Base-by-base conservation (phyloP, 2,113 vertebrate species). In the Grallaria varia region DNA sequence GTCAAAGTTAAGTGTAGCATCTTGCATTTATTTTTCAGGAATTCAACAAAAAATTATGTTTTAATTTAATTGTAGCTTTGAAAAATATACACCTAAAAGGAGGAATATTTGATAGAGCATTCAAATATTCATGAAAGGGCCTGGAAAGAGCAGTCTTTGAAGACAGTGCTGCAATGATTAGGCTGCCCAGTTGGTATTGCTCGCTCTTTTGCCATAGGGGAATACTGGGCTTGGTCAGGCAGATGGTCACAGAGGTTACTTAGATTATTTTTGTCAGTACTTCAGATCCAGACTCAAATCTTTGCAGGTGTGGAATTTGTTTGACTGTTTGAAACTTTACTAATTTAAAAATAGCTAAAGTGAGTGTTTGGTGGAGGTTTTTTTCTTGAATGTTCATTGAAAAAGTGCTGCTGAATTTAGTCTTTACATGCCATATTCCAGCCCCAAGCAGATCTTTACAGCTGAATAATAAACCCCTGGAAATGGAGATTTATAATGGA, bases 401-500 rank as follows among this genome's bases (percentile, higher is more conserved):
- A 92, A 92, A 89, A 81, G 33, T 11, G 71, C 72, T 96, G 52
- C 79, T 95, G 82, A 92, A 52, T 69, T 92, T 78, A 94, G 67
- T 81, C 87, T 95, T 89, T 94, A 42, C 76, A 44, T 97, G 87
- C 79, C 2, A 22, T 87, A 96, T 93, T 97, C 97, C 90, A 97
- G 95, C 92, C 92, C 62, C 69, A 83, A 98, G 95, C 94, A 94
- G 69, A 87, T 96, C 96, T 97, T 98, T 97, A 97, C 74, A 58
- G 86, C 87, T 93, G 83, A 96, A 92, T 97, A 97, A 98, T 97
- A 97, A 98, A 97, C 53, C 95, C 40, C 90, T 97, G 94, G 96
- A 97, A 97, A 96, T 84, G 5, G 58, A 21, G 58, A 37, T 97
- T 97, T 98, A 97, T 97, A 97, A 97, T 97, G 97, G 96, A 98